Conservation (phyloP, 2,888 invertebrate species). For the Mechanitis mazaeus region DNA sequence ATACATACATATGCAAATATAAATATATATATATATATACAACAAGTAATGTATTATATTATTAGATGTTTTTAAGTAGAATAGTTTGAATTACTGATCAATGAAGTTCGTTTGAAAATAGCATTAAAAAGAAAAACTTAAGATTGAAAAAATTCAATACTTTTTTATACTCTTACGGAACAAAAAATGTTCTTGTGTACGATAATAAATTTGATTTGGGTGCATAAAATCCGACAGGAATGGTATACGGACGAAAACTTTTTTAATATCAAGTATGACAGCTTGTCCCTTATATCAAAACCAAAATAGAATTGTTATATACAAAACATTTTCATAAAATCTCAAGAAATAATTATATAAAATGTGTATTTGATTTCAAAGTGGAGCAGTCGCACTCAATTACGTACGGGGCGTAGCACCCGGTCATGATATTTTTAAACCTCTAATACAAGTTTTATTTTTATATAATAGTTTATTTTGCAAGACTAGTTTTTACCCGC, state of each 20-base stretch:
- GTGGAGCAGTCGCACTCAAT: slow-evolving; percentile 6
- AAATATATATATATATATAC: no score
- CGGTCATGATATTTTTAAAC: slow-evolving; percentile 4
- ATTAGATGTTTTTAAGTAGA: background rate
- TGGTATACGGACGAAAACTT: slow-evolving; percentile 61
- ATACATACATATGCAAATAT: no score
- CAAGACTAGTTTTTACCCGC: no score
- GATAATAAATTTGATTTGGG: slow-evolving; percentile 26
- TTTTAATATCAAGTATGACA: slow-evolving; percentile 70
- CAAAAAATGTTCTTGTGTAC: slow-evolving; percentile 1
- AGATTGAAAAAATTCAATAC: no score
- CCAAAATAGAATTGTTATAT: slow-evolving; percentile 4
- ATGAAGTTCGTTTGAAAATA: no score
- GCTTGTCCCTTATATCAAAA: slow-evolving; percentile 61
- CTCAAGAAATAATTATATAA: background rate
- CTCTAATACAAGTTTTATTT: background rate
- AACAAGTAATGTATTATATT: no score
- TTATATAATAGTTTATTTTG: background rate
- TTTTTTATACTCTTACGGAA: slow-evolving; percentile 8
- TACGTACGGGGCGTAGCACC: background rate
- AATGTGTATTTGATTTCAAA: slow-evolving; percentile 3
- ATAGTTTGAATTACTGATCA: background rate
- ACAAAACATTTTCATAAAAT: background rate
- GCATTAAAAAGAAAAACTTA: no score
- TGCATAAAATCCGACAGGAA: slow-evolving; percentile 31